Conservation (phyloP, 1,140 invertebrate genomes). For the Mizuhopecten yessoensis region DNA sequence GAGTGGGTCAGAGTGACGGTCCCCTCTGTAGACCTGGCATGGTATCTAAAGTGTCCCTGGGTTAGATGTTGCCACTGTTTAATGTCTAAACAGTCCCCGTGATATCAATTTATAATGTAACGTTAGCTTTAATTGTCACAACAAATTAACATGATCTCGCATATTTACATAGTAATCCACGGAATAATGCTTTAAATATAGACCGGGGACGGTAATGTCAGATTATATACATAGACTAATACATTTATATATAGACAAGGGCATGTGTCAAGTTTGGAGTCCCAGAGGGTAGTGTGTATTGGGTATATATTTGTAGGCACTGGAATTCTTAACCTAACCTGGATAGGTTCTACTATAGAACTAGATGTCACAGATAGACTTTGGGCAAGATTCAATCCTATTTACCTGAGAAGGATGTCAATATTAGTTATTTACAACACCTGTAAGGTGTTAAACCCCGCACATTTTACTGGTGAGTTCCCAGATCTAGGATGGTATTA, state of each 20-base stretch:
- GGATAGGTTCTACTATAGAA: neutral
- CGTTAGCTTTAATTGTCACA: neutral
- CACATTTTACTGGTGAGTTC: neutral
- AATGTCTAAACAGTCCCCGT: neutral
- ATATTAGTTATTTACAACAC: neutral
- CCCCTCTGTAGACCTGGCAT: neutral
- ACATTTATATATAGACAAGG: constrained; percentile 25
- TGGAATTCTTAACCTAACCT: neutral
- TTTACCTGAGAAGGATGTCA: neutral
- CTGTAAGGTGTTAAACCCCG: neutral
- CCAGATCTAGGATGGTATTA: neutral
- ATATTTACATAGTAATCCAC: constrained; percentile 21
- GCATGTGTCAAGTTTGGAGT: constrained; percentile 12
- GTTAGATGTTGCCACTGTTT: neutral
- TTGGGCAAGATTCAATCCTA: too few relatives aligned
- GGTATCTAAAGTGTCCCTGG: neutral
- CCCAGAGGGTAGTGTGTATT: neutral
- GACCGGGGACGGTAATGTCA: neutral
- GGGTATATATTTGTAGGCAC: neutral
- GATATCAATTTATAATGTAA: constrained; percentile 18
- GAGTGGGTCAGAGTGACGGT: neutral
- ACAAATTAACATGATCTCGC: constrained; percentile 27
- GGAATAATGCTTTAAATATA: constrained; percentile 8
- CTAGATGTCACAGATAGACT: too few relatives aligned
- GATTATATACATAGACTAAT: neutral